These are phyloP conservation scores for Aleiodes testaceus DNA, from an alignment of 2,888 invertebrate species.

Conservation along the genomic window DNA sequence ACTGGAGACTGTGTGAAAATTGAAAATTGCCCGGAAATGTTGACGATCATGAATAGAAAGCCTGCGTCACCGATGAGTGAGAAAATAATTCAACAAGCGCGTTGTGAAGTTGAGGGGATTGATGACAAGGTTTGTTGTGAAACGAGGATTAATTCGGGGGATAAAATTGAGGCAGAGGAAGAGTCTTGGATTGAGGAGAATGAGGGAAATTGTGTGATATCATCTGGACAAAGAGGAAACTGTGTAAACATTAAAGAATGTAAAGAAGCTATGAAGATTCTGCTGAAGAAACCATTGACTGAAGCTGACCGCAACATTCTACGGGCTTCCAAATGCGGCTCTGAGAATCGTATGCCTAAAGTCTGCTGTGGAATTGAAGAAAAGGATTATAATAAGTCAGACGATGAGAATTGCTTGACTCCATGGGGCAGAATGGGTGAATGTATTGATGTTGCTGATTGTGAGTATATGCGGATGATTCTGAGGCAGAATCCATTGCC, in stretches of 20 bases:
- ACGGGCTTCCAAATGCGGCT: constrained; percentile 71
- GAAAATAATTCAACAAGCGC: constrained; percentile 47
- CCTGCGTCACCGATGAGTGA: constrained; percentile 36
- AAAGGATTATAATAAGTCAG: not conserved
- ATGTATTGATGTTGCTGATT: constrained; percentile 1
- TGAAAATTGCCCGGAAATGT: constrained; percentile 40
- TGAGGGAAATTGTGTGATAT: constrained; percentile 39
- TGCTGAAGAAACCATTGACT: constrained; percentile 37
- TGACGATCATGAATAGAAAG: constrained; percentile 32
- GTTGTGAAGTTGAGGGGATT: constrained; percentile 73
- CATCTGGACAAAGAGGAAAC: constrained; percentile 40
- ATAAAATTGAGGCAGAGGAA: not conserved
- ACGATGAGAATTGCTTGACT: not conserved
- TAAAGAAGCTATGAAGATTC: constrained; percentile 37
- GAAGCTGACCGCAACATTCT: constrained; percentile 40
- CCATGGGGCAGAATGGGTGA: constrained; percentile 8
- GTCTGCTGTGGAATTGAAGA: constrained; percentile 74
- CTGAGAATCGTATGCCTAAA: constrained; percentile 72
- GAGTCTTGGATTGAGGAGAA: not conserved
- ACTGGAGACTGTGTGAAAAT: constrained; percentile 46
- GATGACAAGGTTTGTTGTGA: constrained; percentile 77
- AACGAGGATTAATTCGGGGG: not conserved
- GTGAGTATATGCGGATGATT: not conserved
- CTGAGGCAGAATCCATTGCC: not conserved
- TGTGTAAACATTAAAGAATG: constrained; percentile 48